Conservation (phyloP, 2,888 invertebrate species). For the Trissoscelio sp. region DNA sequence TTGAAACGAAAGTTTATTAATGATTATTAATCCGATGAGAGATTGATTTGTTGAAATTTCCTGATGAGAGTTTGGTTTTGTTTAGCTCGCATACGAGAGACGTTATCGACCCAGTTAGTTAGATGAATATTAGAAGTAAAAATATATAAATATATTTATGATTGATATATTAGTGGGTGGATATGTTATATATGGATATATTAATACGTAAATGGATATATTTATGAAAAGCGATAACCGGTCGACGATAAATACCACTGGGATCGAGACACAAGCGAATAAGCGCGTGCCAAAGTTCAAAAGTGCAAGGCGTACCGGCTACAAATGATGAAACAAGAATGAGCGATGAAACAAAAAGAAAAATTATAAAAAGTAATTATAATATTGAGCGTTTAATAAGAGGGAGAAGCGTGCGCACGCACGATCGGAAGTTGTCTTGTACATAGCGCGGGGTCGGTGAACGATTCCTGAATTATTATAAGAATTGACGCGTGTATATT, state of each 20-base stretch:
- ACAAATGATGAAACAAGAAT: conserved; percentile 44
- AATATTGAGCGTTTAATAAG: conserved; percentile 37
- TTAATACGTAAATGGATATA: conserved; percentile 57
- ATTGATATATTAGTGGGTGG: conserved; percentile 60
- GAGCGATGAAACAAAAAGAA: conserved; percentile 46
- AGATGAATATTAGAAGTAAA: conserved; percentile 42
- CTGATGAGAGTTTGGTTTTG: conserved; percentile 18
- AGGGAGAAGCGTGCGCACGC: conserved; percentile 55
- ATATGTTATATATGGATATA: conserved; percentile 63
- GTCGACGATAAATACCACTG: conserved; percentile 17
- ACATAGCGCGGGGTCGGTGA: conserved; percentile 75
- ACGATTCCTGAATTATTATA: conserved; percentile 77
- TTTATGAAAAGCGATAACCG: conserved; percentile 37
- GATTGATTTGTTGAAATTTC: conserved; percentile 25
- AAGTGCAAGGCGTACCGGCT: conserved; percentile 70
- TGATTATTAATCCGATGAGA: not conserved
- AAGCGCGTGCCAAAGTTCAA: conserved; percentile 74
- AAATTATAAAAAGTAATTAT: conserved; percentile 29
- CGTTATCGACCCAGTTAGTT: conserved; percentile 53
- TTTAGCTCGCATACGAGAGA: conserved; percentile 28
- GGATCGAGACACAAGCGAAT: conserved; percentile 44
- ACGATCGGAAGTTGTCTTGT: conserved; percentile 76
- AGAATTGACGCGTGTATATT: conserved; percentile 79
- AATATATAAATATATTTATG: conserved; percentile 51
- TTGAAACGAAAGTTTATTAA: not conserved